Percentiles rank a stretch among this genome's conserved stretches.
Conservation (phyloP, 2,797 vertebrate genomes). For the Chelon labrosus region DNA sequence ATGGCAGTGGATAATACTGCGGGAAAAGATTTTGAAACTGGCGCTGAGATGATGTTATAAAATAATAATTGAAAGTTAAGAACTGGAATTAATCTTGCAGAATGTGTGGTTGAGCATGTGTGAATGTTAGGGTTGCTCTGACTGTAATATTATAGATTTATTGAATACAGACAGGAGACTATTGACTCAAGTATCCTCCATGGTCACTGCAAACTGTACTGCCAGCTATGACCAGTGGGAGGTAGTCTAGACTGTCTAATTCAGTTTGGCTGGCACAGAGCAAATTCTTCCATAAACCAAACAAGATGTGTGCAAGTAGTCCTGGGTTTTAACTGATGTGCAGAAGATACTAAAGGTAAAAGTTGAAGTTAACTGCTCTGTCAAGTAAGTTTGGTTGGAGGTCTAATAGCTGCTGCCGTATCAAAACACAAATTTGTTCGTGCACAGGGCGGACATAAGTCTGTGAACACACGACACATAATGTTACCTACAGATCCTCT, state of each 20-base stretch:
- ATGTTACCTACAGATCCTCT: not conserved
- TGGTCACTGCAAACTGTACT: not conserved
- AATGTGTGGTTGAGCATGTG: not conserved
- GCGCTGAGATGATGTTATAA: not conserved
- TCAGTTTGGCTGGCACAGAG: not conserved
- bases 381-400: not conserved
- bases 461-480: not conserved
- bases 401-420: not conserved
- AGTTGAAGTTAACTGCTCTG: not conserved
- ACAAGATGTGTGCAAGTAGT: constrained; percentile 14
- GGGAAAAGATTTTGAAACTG: not conserved
- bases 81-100: not conserved
- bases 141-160: not conserved
- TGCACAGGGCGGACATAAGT: not conserved
- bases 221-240: constrained; percentile 44
- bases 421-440: not conserved
- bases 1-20: not conserved
- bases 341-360: not conserved
- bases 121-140: not conserved
- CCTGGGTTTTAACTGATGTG: not conserved
- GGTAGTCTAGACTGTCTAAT: constrained; percentile 38
- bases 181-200: not conserved
- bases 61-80: not conserved
- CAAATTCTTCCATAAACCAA: constrained; percentile 3
- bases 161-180: not conserved